Percentiles rank a stretch among this genome's conserved stretches.
Evolutionary conservation across 2,888 invertebrate species (phyloP).

Genomic region (Agonopterix subpropinquella): DNA sequence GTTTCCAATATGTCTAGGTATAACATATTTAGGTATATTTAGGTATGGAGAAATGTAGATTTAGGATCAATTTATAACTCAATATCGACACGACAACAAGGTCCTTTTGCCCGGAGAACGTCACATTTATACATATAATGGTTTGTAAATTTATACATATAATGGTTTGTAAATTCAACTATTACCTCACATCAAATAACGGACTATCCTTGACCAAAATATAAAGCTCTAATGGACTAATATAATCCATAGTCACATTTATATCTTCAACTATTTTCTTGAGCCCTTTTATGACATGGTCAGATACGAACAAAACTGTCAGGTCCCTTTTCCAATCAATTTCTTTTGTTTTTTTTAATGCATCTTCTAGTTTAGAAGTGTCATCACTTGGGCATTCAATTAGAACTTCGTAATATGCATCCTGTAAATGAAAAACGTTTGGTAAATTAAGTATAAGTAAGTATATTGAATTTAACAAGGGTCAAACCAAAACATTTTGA

Average conservation of each 20-base stretch:
- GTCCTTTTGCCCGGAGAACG: too few relatives aligned
- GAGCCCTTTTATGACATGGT: constrained; percentile 27
- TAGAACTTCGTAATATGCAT: constrained; percentile 33
- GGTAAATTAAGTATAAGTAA: too few relatives aligned
- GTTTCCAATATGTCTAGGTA: too few relatives aligned
- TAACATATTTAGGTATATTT: too few relatives aligned
- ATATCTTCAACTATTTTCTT: constrained; percentile 16
- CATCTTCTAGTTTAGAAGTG: constrained; percentile 29
- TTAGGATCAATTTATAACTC: too few relatives aligned
- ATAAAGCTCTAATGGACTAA: constrained; percentile 18
- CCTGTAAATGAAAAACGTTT: constrained; percentile 17
- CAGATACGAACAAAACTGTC: constrained; percentile 24
- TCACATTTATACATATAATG: too few relatives aligned
- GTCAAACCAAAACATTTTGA: too few relatives aligned
- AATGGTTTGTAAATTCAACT: too few relatives aligned
- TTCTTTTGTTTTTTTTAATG: constrained; percentile 32
- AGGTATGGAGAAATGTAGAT: too few relatives aligned
- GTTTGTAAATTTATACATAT: too few relatives aligned
- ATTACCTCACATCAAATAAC: constrained; percentile 25
- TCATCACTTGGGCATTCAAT: constrained; percentile 35
- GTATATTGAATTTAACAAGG: too few relatives aligned
- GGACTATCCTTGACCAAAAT: constrained; percentile 22
- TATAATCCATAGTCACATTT: constrained; percentile 14
- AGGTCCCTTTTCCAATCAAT: constrained; percentile 35
- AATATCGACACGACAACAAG: too few relatives aligned